A percentile compares a stretch with the other conserved stretches of the same genome.
Evolutionary conservation across 1,140 invertebrate genomes (phyloP).

Genomic region (Helicoverpa armigera): DNA sequence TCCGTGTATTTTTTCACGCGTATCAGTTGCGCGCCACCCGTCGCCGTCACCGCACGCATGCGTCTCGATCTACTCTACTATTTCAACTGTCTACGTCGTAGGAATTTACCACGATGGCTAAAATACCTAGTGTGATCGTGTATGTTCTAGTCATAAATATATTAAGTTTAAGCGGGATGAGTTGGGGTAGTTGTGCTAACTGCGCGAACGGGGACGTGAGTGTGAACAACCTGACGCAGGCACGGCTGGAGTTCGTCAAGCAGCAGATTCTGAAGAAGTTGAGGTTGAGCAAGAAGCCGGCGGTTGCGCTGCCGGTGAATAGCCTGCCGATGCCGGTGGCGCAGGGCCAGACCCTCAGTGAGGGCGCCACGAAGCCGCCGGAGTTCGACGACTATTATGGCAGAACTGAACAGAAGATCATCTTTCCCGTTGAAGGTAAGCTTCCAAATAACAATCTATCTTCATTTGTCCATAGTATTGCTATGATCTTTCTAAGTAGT

Average conservation of each 20-base stretch:
- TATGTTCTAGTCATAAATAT: constrained; percentile 67
- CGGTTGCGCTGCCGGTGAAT: constrained; percentile 82
- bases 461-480: background rate
- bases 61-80: constrained; percentile 69
- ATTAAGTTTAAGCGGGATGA: constrained; percentile 63
- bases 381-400: constrained; percentile 92
- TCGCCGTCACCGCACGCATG: constrained; percentile 65
- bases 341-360: constrained; percentile 87
- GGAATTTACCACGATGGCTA: constrained; percentile 61
- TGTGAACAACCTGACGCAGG: constrained; percentile 80
- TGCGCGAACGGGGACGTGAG: constrained; percentile 73
- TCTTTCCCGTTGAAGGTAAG: constrained; percentile 92
- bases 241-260: constrained; percentile 92
- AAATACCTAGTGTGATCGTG: constrained; percentile 64
- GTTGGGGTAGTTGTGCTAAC: constrained; percentile 71
- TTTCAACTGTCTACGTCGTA: constrained; percentile 74
- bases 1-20: constrained; percentile 32
- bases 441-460: background rate
- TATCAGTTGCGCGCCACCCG: constrained; percentile 64
- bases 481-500: no score
- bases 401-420: constrained; percentile 92
- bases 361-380: constrained; percentile 80
- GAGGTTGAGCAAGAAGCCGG: constrained; percentile 90
- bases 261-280: constrained; percentile 93
- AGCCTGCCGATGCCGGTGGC: constrained; percentile 90